These are phyloP conservation scores for Drosophila tristis DNA, from an alignment of 1,140 invertebrate species.

Conservation along the genomic window DNA sequence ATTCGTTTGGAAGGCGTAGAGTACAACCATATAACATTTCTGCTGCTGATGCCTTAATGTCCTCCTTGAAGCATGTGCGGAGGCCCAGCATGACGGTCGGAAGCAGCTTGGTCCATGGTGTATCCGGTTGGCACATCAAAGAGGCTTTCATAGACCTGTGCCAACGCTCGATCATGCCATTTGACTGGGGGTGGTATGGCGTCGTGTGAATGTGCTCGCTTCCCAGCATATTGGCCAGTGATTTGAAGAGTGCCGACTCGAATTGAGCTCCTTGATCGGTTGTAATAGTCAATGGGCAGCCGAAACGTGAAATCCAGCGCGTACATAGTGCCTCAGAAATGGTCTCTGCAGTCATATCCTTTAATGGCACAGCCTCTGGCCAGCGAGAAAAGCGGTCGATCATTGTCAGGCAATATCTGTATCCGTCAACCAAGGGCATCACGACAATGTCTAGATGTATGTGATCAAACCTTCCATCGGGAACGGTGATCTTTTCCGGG, in stretches of 20 bases:
- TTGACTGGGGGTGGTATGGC: constrained; percentile 40
- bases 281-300: constrained; percentile 26
- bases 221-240: constrained; percentile 32
- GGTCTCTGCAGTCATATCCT: constrained; percentile 66
- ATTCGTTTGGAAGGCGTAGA: too few species aligned
- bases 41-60: too few species aligned
- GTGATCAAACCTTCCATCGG: constrained; percentile 49
- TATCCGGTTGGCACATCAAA: too few species aligned
- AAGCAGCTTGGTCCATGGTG: too few species aligned
- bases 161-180: too few species aligned
- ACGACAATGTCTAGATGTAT: constrained; percentile 77
- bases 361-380: constrained; percentile 79
- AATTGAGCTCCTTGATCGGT: too few species aligned
- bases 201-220: constrained; percentile 45
- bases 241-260: too few species aligned
- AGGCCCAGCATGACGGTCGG: too few species aligned
- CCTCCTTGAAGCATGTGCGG: too few species aligned
- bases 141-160: too few species aligned
- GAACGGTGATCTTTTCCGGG: constrained; percentile 2
- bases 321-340: constrained; percentile 12
- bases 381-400: constrained; percentile 82
- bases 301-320: constrained; percentile 28
- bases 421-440: constrained; percentile 40
- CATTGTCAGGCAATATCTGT: constrained; percentile 55
- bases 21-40: too few species aligned